A percentile compares a stretch with the other conserved stretches of the same genome.
Conservation (phyloP, 1,140 invertebrate genomes). For the Oppia nitens region DNA sequence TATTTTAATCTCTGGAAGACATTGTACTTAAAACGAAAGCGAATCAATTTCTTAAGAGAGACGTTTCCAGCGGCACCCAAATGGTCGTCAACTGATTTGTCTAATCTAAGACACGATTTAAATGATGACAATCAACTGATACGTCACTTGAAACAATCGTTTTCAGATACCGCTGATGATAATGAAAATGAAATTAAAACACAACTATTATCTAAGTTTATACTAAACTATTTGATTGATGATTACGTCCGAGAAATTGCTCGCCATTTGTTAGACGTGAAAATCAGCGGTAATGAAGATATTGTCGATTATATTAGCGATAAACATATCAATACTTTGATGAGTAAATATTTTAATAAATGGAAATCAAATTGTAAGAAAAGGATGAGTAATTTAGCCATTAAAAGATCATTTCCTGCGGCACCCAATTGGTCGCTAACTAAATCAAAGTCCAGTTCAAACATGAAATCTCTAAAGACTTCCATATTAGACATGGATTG, state of each 20-base stretch:
- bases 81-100: not conserved
- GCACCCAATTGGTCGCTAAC: not conserved
- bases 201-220: not conserved
- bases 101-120: too few species aligned
- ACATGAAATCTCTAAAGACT: not conserved
- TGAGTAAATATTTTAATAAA: not conserved
- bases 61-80: conserved; percentile 5
- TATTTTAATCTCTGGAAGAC: not conserved
- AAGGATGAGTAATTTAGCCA: not conserved
- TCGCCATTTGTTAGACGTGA: not conserved
- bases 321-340: not conserved
- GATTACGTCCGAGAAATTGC: not conserved
- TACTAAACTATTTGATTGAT: not conserved
- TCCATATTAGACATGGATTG: not conserved
- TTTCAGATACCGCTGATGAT: not conserved
- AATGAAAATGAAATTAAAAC: not conserved
- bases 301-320: not conserved
- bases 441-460: not conserved
- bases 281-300: not conserved
- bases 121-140: not conserved
- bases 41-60: not conserved
- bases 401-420: not conserved
- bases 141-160: not conserved
- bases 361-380: not conserved
- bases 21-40: not conserved